Evolutionary conservation across 2,888 invertebrate genomes (phyloP).

Genomic region (Eudasyphora cyanicolor): DNA sequence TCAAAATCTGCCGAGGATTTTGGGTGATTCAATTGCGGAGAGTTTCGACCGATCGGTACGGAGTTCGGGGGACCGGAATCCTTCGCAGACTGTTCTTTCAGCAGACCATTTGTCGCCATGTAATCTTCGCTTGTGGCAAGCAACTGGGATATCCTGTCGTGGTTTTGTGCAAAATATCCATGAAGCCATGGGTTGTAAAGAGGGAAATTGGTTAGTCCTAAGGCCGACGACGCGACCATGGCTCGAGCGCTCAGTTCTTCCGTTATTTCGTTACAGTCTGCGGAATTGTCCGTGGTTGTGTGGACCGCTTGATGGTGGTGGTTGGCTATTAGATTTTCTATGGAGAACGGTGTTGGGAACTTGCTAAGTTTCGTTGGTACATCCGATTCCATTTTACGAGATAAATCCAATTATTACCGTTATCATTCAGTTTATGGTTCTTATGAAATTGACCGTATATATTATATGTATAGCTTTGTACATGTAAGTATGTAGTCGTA

Average conservation of each 20-base stretch:
- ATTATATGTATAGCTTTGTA: background rate
- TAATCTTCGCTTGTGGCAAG: slow-evolving; percentile 69
- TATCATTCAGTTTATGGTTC: slow-evolving; percentile 62
- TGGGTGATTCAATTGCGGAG: slow-evolving; percentile 40
- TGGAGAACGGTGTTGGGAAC: slow-evolving; percentile 79
- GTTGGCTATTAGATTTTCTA: slow-evolving; percentile 79
- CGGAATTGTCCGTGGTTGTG: slow-evolving; percentile 36
- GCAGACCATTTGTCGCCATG: slow-evolving; percentile 50
- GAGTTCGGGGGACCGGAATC: slow-evolving; percentile 4
- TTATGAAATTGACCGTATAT: background rate
- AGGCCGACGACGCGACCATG: slow-evolving; percentile 73
- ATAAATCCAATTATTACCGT: slow-evolving; percentile 50
- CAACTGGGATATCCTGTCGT: slow-evolving; percentile 78
- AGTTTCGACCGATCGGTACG: slow-evolving; percentile 41
- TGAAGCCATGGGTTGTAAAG: slow-evolving; percentile 80
- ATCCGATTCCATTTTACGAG: slow-evolving; percentile 64
- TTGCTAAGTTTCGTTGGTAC: slow-evolving; percentile 72
- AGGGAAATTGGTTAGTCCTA: slow-evolving; percentile 77
- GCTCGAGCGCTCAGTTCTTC: slow-evolving; percentile 73
- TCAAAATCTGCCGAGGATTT: slow-evolving; percentile 63
- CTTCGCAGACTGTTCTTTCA: slow-evolving; percentile 46
- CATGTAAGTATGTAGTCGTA: background rate
- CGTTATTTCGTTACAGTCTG: slow-evolving; percentile 44
- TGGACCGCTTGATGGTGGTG: slow-evolving; percentile 64
- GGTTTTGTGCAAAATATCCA: slow-evolving; percentile 79